Conservation (phyloP, 2,113 vertebrate genomes). For the Calyptomena viridis region DNA sequence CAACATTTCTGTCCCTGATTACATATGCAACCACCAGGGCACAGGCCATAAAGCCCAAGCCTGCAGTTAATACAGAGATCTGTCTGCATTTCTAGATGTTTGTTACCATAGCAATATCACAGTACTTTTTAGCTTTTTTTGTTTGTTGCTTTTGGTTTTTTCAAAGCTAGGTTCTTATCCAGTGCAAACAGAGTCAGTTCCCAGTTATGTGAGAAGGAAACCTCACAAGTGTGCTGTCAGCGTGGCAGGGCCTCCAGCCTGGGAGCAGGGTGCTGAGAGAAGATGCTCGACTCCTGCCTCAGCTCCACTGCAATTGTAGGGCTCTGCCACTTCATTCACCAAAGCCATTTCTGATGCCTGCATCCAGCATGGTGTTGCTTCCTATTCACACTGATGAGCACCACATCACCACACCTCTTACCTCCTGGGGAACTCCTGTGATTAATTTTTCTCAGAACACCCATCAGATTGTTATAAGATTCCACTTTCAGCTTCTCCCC, state of each 20-base stretch:
- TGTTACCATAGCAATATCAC: conserved; percentile 54
- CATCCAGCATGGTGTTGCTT: neutral
- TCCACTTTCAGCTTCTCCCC: neutral
- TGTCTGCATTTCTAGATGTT: neutral
- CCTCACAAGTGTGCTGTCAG: fast-evolving
- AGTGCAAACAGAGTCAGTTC: neutral
- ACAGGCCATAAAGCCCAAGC: neutral
- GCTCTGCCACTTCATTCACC: neutral
- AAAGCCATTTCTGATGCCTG: neutral
- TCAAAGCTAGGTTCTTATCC: neutral
- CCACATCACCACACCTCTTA: neutral
- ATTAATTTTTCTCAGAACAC: neutral
- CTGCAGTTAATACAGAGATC: neutral
- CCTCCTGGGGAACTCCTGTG: neutral
- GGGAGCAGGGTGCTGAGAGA: neutral
- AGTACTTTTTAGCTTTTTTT: neutral
- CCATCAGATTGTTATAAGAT: neutral
- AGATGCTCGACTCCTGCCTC: conserved; percentile 3
- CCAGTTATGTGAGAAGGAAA: neutral
- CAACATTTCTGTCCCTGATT: neutral
- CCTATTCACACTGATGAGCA: neutral
- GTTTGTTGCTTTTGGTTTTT: neutral
- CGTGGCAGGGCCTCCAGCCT: neutral
- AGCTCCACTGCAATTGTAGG: fast-evolving
- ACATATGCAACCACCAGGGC: neutral